Conservation (phyloP, 2,888 invertebrate genomes). For the Artemia sinica region DNA sequence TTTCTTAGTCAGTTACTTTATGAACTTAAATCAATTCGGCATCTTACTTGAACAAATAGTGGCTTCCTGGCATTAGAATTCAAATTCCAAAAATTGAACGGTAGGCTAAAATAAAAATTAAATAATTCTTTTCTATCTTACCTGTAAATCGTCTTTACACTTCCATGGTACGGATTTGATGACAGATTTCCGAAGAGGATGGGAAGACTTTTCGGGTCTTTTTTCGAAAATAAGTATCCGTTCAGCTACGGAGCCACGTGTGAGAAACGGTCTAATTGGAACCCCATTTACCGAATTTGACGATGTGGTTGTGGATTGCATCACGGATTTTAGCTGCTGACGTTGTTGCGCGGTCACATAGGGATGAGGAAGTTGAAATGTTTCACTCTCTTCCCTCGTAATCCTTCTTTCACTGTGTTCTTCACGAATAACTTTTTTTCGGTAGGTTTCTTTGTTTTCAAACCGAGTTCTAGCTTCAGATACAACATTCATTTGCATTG, state of each 20-base stretch:
- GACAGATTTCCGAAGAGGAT: slow-evolving; percentile 19
- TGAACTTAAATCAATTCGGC: too few species aligned
- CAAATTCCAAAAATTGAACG: too few species aligned
- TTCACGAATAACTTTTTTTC: slow-evolving; percentile 24
- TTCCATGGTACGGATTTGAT: slow-evolving; percentile 19
- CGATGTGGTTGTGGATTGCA: slow-evolving; percentile 21
- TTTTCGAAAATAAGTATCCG: slow-evolving; percentile 75
- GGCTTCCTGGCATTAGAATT: too few species aligned
- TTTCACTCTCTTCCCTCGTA: slow-evolving; percentile 14
- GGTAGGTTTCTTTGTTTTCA: slow-evolving; percentile 26
- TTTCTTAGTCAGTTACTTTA: too few species aligned
- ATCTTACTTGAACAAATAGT: too few species aligned
- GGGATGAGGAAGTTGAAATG: slow-evolving; percentile 39
- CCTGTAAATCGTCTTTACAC: slow-evolving; percentile 1
- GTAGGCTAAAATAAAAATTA: too few species aligned
- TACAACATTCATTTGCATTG: slow-evolving; percentile 23
- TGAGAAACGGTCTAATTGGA: slow-evolving; percentile 65
- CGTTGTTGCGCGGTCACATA: slow-evolving; percentile 44
- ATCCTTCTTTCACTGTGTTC: slow-evolving; percentile 23
- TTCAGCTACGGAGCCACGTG: slow-evolving; percentile 76
- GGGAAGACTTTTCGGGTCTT: slow-evolving; percentile 38
- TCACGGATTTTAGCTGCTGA: slow-evolving; percentile 34
- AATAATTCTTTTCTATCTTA: background rate
- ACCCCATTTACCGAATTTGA: slow-evolving; percentile 32
- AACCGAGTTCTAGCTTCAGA: slow-evolving; percentile 29